These are phyloP conservation scores for Deroplatys truncata DNA, from an alignment of 2,888 invertebrate species.

Conservation along the genomic window DNA sequence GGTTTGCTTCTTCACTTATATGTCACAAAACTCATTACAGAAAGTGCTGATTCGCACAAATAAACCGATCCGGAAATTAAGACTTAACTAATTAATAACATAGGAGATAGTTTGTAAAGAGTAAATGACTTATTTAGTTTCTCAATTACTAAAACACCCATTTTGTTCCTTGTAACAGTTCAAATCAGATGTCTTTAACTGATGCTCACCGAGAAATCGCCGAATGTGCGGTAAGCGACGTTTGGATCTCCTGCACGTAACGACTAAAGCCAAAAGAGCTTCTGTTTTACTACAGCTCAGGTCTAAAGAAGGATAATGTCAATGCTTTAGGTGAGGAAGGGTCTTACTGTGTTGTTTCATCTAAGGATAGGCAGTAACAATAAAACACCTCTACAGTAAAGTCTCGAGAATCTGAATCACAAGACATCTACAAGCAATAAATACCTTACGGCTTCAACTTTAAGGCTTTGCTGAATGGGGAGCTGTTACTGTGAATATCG, in stretches of 20 bases:
- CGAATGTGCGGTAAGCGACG: neutral
- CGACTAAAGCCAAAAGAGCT: neutral
- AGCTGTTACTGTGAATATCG: too few relatives aligned
- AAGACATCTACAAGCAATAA: neutral
- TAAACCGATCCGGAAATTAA: too few relatives aligned
- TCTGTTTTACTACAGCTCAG: neutral
- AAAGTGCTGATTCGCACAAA: too few relatives aligned
- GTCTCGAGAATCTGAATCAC: neutral
- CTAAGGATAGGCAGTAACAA: neutral
- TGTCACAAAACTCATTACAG: too few relatives aligned
- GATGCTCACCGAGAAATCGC: neutral
- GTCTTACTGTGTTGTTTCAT: neutral
- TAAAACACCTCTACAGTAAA: neutral
- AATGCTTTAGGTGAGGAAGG: neutral
- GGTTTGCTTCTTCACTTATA: too few relatives aligned
- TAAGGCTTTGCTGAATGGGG: too few relatives aligned
- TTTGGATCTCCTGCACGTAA: neutral
- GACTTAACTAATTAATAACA: too few relatives aligned
- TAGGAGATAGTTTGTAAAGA: too few relatives aligned
- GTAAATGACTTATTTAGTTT: too few relatives aligned
- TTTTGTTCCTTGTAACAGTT: neutral
- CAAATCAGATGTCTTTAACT: neutral
- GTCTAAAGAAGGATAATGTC: neutral
- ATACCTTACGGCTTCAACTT: neutral
- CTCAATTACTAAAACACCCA: too few relatives aligned